phyloP scores from a whole-genome alignment of 2,113 vertebrate genomes.

The Microcebus tavaratra region DNA sequence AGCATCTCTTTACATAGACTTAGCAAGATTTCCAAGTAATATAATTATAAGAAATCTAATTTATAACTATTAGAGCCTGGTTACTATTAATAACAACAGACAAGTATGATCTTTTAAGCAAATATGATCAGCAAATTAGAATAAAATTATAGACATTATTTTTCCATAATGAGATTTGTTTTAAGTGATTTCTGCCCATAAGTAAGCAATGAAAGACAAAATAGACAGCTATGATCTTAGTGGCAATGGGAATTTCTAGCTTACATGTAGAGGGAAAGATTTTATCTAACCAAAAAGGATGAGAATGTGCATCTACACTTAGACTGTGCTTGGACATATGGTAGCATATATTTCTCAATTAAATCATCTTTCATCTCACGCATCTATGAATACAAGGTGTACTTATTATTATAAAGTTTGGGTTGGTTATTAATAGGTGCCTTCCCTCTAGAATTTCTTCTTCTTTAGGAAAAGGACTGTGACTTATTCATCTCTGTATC shows the following conservation, averaged over 20 bases:
- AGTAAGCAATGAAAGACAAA: conserved; percentile 3
- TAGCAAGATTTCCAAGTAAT: conserved; percentile 24
- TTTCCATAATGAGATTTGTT: conserved; percentile 58
- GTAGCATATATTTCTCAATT: neutral
- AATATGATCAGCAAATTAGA: conserved; percentile 42
- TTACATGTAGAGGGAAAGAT: neutral
- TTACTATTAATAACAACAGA: neutral
- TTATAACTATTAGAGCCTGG: neutral
- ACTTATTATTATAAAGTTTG: neutral
- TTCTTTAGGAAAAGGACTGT: accelerated
- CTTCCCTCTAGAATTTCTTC: neutral
- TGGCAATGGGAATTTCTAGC: neutral
- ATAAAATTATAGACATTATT: conserved; percentile 24
- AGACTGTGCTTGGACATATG: neutral
- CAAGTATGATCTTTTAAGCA: conserved; percentile 20
- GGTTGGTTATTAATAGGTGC: neutral
- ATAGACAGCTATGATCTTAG: neutral
- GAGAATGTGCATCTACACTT: neutral
- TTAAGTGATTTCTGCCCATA: conserved; percentile 32
- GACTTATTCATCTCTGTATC: neutral
- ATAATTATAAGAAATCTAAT: conserved; percentile 24
- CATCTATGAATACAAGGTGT: neutral
- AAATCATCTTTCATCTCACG: neutral
- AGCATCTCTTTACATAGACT: neutral
- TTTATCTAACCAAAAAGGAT: neutral